Evolutionary conservation across 2,888 invertebrate genomes (phyloP), one percentile per base, ranked within the genome.

Genomic region (Pyrrhosoma nymphula): DNA sequence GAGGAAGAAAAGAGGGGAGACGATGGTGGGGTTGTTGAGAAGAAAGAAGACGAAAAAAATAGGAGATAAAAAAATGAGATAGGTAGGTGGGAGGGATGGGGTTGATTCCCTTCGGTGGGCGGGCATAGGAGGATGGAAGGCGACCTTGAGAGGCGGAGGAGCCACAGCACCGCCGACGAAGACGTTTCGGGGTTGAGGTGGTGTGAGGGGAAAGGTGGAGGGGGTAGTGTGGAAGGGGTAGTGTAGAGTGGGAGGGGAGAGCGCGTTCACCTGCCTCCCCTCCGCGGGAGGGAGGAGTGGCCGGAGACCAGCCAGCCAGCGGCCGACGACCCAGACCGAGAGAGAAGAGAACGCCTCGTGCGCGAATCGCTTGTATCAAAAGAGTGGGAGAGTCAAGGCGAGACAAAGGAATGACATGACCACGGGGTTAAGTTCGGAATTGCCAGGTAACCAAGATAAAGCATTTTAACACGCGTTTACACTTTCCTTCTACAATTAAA

Each of bases 71-170:
- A 39, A 96, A 97, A 97, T 47, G 47, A 47, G 47, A 47, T 47
- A 47, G 47, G 47, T 47, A 47, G 96, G 47, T 47, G 2, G 96
- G 96, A 96, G 96, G 96, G 96, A 96, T 96, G 96, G 96, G 96
- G 96, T 96, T 96, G 96, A 96, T 96, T 96, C 96, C 96, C 96
- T 95, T 95, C 96, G 96, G 96, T 96, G 96, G 96, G 69, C 96
- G 96, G 95, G 55, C 18, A 39, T 6, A 4, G 63, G 47, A 47
- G 82, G 95, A 88, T 20, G 55, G 88, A 56, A 89, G 75, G 47
- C 89, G 90, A 90, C 60, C 95, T 69, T 56, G 60, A 55, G 60
- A 47, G 26, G 88, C 47, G 47, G 60, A 60, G 56, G 56, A 56
- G 95, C 95, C 95, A 96, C 95, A 56, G 95, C 82, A 88, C 35